Evolutionary conservation across 2,797 vertebrate genomes (phyloP).

Genomic region (Gila robusta): DNA sequence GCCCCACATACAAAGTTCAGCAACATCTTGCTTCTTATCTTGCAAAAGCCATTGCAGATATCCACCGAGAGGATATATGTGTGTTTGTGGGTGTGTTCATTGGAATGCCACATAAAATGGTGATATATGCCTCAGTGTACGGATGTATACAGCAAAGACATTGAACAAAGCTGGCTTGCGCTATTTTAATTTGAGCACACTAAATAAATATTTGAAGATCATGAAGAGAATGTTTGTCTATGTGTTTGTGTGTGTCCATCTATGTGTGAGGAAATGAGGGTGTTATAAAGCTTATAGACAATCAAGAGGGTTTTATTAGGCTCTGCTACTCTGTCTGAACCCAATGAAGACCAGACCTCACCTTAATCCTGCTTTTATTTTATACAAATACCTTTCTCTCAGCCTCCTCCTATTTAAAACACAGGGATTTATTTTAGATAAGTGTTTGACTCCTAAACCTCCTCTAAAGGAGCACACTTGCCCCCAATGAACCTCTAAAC

Average conservation of each 20-base stretch:
- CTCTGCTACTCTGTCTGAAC: constrained; percentile 33
- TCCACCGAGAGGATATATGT: constrained; percentile 3
- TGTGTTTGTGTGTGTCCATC: constrained; percentile 32
- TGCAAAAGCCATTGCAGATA: constrained; percentile 25
- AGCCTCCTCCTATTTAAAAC: constrained; percentile 19
- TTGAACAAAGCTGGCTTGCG: background rate
- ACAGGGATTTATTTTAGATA: constrained; percentile 47
- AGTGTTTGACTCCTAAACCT: constrained; percentile 49
- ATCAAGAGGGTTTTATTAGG: constrained; percentile 24
- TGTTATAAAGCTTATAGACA: constrained; percentile 26
- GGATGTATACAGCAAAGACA: constrained; percentile 19
- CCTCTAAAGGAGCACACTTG: constrained; percentile 49
- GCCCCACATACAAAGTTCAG: constrained; percentile 34
- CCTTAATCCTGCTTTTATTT: constrained; percentile 57
- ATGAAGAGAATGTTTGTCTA: constrained; percentile 2
- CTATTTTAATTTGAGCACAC: constrained; percentile 38
- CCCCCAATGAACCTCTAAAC: constrained; percentile 60
- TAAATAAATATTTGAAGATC: constrained; percentile 9
- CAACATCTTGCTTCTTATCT: background rate
- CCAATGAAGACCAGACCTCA: constrained; percentile 50
- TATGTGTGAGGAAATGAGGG: constrained; percentile 30
- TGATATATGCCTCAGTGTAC: constrained; percentile 23
- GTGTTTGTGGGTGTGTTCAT: constrained; percentile 38
- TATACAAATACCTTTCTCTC: constrained; percentile 50
- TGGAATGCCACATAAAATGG: constrained; percentile 28